Percentiles rank a stretch among this genome's conserved stretches.
phyloP scores from a whole-genome alignment of 2,113 vertebrate genomes.

The Ciconia boyciana region DNA sequence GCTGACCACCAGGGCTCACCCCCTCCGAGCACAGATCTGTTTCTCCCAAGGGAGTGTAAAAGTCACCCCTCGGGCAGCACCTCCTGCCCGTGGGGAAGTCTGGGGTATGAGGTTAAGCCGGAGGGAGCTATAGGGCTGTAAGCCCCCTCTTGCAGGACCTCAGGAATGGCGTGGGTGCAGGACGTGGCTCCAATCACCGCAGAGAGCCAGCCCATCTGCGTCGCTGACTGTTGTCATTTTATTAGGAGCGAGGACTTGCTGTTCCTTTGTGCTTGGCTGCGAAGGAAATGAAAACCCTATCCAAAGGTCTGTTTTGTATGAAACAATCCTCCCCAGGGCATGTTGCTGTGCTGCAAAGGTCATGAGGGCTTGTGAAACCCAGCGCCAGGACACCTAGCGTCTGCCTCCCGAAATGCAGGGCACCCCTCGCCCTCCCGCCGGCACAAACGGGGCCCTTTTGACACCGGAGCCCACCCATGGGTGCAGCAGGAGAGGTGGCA shows the following conservation, averaged over 20 bases:
- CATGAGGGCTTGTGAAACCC: conserved; percentile 24
- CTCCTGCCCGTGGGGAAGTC: background rate
- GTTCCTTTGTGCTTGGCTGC: conserved; percentile 30
- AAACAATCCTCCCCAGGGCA: conserved; percentile 49
- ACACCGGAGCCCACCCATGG: background rate
- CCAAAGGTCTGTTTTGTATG: conserved; percentile 54
- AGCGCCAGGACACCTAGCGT: background rate
- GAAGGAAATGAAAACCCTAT: conserved; percentile 52
- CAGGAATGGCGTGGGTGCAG: background rate
- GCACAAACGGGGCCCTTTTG: background rate
- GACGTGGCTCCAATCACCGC: fast-evolving
- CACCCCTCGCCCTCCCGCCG: background rate
- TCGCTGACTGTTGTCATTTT: conserved; percentile 21
- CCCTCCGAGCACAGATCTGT: fast-evolving
- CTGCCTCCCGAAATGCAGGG: background rate
- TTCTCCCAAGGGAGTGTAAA: background rate
- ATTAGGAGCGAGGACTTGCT: background rate
- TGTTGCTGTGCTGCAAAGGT: conserved; percentile 22
- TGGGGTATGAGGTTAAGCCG: background rate
- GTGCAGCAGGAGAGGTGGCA: background rate
- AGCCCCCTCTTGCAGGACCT: background rate
- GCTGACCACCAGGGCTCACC: background rate
- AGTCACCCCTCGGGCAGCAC: background rate
- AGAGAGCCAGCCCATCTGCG: background rate
- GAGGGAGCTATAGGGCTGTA: background rate